A percentile compares a stretch with the other conserved stretches of the same genome.
These are phyloP conservation scores for Mobula birostris DNA, from an alignment of 2,113 vertebrate species.

Conservation along the genomic window DNA sequence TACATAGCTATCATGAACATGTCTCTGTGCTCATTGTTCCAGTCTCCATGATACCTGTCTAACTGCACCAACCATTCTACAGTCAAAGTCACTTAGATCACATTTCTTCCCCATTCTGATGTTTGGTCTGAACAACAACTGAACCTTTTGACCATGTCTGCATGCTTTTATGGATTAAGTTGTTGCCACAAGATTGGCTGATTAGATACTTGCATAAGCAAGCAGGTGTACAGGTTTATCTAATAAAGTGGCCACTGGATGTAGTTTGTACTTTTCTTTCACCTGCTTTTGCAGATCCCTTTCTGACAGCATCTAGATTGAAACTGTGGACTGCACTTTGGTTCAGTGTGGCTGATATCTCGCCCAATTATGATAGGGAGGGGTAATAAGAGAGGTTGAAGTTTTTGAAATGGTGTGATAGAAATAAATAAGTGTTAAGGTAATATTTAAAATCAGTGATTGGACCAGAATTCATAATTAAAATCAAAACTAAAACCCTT, in stretches of 20 bases:
- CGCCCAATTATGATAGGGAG: neutral
- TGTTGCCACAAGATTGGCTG: too few species aligned
- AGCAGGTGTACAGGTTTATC: too few species aligned
- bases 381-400: neutral
- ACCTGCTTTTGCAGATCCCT: neutral
- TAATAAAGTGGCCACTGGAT: neutral
- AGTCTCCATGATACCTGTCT: neutral
- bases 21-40: too few species aligned
- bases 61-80: too few species aligned
- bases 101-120: too few species aligned
- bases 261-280: neutral
- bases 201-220: too few species aligned
- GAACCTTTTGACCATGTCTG: too few species aligned
- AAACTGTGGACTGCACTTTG: neutral
- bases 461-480: neutral
- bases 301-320: neutral
- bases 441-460: neutral
- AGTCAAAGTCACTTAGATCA: too few species aligned
- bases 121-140: too few species aligned
- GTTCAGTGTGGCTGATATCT: neutral
- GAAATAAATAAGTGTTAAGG: neutral
- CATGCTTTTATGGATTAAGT: too few species aligned
- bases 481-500: neutral
- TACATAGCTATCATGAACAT: too few species aligned
- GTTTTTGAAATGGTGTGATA: neutral